Evolutionary conservation across 2,888 invertebrate genomes (phyloP), one percentile per base, ranked within the genome.

Genomic region (Brachypterus glaber): DNA sequence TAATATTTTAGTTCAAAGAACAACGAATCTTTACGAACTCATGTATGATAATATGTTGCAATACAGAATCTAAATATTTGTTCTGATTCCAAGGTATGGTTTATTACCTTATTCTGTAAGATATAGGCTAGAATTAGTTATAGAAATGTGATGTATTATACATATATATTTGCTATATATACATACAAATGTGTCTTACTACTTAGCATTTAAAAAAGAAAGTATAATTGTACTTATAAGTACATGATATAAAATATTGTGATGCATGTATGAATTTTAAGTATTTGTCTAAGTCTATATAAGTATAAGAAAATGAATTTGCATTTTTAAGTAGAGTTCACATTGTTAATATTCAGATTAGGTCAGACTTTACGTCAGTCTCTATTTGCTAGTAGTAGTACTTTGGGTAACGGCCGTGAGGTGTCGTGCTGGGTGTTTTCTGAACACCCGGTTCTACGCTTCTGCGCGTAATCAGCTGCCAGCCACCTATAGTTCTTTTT

Each of bases 391-490:
- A 46, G 27, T 47, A 52, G 50, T 51, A 49, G 51, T 51, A 11
- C 12, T 50, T 57, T 53, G 50, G 50, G 50, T 50, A 51, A 49
- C 50, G 48, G 51, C 51, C 47, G 29, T 15, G 25, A 31, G 33
- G 11, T 24, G 35, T 34, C 12, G 12, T 26, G 16, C 11, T 26
- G 25, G 9, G 12, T 14, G 24, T 25, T 33, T 31, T 13, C 30
- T n/a, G n/a, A n/a, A n/a, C n/a, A n/a, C n/a, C n/a, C n/a, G n/a
- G 40, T 44, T 48, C 53, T 55, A 50, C 49, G 54, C 51, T 49
- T 51, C 50, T 53, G 50, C 48, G 62, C 64, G 64, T 63, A 62
- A 64, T 64, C 63, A 64, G 63, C 63, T 53, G 63, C 63, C 63
- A 62, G 58, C 59, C 56, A 58, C 51, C 54, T 53, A 49, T 49